phyloP scores from a whole-genome alignment of 2,797 vertebrate genomes.

The Enteromius afrohamiltoni region DNA sequence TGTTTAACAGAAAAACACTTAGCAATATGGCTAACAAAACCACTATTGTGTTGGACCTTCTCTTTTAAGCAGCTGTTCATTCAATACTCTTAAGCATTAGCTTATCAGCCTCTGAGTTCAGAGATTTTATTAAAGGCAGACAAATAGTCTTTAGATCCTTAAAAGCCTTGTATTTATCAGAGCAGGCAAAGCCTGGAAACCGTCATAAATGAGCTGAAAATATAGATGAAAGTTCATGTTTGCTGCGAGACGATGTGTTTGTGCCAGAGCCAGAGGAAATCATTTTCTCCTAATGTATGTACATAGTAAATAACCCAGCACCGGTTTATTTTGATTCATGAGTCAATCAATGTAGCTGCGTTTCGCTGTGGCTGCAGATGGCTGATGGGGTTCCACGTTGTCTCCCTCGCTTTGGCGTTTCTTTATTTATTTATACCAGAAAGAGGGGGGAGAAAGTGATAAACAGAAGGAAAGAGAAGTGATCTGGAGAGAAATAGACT shows the following conservation, averaged over 20 bases:
- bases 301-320: constrained; percentile 59
- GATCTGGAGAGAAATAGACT: constrained; percentile 2
- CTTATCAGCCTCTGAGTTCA: neutral
- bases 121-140: constrained; percentile 3
- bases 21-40: neutral
- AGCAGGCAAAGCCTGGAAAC: neutral
- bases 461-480: constrained; percentile 1
- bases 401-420: constrained; percentile 38
- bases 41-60: neutral
- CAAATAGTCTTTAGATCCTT: neutral
- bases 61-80: neutral
- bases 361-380: constrained; percentile 52
- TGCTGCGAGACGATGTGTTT: constrained; percentile 24
- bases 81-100: constrained; percentile 3
- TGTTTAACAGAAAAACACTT: neutral
- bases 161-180: constrained; percentile 24
- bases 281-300: constrained; percentile 62
- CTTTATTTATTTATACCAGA: constrained; percentile 51
- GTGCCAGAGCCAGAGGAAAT: constrained; percentile 46
- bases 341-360: constrained; percentile 55
- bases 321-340: constrained; percentile 60
- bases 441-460: constrained; percentile 16
- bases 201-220: constrained; percentile 30
- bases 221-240: constrained; percentile 37
- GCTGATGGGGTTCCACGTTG: constrained; percentile 39